phyloP scores from a whole-genome alignment of 2,888 invertebrate species.

The Ypsolopha scabrella region DNA sequence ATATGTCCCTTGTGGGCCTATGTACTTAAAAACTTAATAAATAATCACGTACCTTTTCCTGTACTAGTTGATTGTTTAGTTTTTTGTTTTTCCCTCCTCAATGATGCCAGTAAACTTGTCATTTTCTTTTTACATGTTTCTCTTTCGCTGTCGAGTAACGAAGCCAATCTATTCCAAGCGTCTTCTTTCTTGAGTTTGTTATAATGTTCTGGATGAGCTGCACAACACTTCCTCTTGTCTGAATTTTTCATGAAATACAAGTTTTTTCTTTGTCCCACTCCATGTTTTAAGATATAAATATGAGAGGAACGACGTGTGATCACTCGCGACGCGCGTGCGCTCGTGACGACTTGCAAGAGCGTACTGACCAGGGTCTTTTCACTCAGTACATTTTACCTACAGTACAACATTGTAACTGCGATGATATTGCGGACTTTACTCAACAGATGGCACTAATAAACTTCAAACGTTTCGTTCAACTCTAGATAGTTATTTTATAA shows the following conservation, averaged over 20 bases:
- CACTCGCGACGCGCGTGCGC: constrained; percentile 11
- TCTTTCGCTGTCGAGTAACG: constrained; percentile 9
- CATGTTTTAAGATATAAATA: constrained; percentile 13
- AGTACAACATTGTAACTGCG: too few species aligned
- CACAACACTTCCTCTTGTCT: constrained; percentile 15
- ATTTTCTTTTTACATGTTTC: constrained; percentile 14
- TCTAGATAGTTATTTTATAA: too few species aligned
- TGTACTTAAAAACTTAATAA: too few species aligned
- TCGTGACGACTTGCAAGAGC: constrained; percentile 12
- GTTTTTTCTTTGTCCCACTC: constrained; percentile 15
- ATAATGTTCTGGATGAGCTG: constrained; percentile 15
- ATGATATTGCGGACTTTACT: too few species aligned
- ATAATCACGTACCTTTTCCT: too few species aligned
- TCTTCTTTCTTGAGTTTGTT: constrained; percentile 18
- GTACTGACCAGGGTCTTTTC: too few species aligned
- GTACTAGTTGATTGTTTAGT: constrained; percentile 15
- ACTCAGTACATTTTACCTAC: too few species aligned
- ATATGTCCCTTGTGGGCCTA: too few species aligned
- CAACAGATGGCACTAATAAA: too few species aligned
- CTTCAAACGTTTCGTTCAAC: too few species aligned
- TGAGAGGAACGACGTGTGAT: constrained; percentile 9
- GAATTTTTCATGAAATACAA: constrained; percentile 16
- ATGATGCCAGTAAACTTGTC: constrained; percentile 14
- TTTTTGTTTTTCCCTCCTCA: constrained; percentile 14
- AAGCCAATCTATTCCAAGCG: constrained; percentile 15